phyloP scores from a whole-genome alignment of 2,797 vertebrate species.

The Tragelaphus oryx region DNA sequence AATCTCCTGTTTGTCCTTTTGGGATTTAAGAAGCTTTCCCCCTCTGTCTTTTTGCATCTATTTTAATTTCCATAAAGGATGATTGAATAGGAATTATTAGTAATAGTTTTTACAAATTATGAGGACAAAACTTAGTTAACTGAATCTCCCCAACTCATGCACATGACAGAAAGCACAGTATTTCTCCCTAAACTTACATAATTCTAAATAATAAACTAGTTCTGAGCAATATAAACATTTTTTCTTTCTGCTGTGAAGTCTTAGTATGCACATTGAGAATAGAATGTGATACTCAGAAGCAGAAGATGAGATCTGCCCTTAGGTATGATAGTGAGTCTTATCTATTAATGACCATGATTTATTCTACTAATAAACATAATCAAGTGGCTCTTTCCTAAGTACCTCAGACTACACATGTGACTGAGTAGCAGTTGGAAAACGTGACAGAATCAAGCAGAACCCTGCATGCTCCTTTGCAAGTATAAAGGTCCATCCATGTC shows the following conservation, averaged over 20 bases:
- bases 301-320: background rate
- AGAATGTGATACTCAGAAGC: background rate
- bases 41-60: background rate
- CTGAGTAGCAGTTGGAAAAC: background rate
- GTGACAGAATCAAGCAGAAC: background rate
- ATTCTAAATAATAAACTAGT: background rate
- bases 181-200: background rate
- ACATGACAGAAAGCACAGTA: background rate
- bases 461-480: background rate
- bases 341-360: background rate
- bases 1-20: background rate
- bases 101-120: background rate
- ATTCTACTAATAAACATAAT: background rate
- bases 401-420: background rate
- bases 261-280: background rate
- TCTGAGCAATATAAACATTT: background rate
- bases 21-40: background rate
- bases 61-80: background rate
- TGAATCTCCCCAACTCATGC: background rate
- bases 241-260: background rate
- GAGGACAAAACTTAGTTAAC: background rate
- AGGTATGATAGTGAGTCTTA: background rate
- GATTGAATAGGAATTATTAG: background rate
- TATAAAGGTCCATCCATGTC: background rate
- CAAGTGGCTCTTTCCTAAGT: background rate